Conservation (phyloP, 1,140 invertebrate genomes). For the Trachymyrmex cornetzi region DNA sequence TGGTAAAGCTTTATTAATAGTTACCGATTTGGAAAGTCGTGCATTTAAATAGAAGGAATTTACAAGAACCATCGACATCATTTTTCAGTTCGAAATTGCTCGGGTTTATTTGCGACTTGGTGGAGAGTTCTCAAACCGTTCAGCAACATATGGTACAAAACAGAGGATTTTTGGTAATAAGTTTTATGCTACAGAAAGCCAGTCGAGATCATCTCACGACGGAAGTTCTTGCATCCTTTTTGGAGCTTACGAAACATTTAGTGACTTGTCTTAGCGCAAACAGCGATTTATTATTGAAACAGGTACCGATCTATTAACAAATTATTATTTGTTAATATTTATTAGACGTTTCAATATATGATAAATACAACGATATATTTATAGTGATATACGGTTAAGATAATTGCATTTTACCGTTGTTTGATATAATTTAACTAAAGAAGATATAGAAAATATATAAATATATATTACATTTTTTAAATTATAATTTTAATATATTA, state of each 20-base stretch:
- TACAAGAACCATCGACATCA: background rate
- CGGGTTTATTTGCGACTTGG: constrained; percentile 98
- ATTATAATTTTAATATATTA: background rate
- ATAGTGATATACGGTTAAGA: background rate
- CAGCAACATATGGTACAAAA: constrained; percentile 99
- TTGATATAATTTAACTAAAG: background rate
- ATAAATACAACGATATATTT: background rate
- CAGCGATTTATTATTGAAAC: constrained; percentile 97
- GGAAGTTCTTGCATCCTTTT: constrained; percentile 96
- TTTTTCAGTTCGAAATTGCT: constrained; percentile 96
- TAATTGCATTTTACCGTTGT: constrained; percentile 45
- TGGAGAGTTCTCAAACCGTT: constrained; percentile 98
- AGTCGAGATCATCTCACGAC: constrained; percentile 97
- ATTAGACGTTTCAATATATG: constrained; percentile 21
- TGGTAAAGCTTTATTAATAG: constrained; percentile 88
- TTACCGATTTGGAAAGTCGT: background rate
- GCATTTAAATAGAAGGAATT: background rate
- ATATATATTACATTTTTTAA: background rate
- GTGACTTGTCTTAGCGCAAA: constrained; percentile 97
- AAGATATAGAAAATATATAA: background rate
- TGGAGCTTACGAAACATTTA: constrained; percentile 98
- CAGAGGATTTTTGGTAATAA: constrained; percentile 98
- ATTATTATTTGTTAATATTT: background rate
- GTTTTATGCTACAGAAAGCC: constrained; percentile 97
- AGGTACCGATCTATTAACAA: constrained; percentile 88